Base-by-base conservation (phyloP, 1,140 invertebrate genomes). In the Bombyx mandarina region DNA sequence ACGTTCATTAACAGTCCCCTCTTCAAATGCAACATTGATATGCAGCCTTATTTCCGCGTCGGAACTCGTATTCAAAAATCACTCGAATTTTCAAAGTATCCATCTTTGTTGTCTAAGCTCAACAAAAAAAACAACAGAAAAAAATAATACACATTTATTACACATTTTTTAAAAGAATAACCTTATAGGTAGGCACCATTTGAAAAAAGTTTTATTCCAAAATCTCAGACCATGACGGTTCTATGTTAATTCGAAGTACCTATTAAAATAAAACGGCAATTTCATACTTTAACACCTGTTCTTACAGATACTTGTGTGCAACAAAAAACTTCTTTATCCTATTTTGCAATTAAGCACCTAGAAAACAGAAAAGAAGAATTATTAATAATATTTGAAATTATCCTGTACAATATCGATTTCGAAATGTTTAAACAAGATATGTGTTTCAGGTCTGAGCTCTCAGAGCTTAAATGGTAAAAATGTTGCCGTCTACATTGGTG, bases 401-500 rank as follows among this genome's bases (percentile, higher is more conserved):
- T 45, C 10, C 10, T 45, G 45, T 8, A 7, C 10, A 8, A 7
- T 10, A 45, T 45, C 7, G 10, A 45, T 8, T 45, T 45, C 7
- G 7, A 45, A 45, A 7, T 8, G 10, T 1, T 1, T 1, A 45
- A 1, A 45, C 45, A 7, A 8, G 10, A 8, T 1, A 6, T 7
- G 3, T 6, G 6, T 49, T 49, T 1, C 94, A 93, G 93, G 93
- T 63, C 67, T 93, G 2, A 93, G 91, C 72, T 93, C 91, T 50
- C 69, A 78, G 49, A 81, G 86, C 60, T 68, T 93, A 7, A 86
- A 85, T 61, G 93, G 91, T 45, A 90, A 83, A 61, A 92, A 89
- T 73, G 92, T 92, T n/a, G 93, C 91, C 26, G 92, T 93, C 7
- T 94, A 90, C 72, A 90, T 93, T 67, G 92, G 91, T n/a, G 88